Conservation (phyloP, 2,888 invertebrate species). For the Uloborus plumipes region DNA sequence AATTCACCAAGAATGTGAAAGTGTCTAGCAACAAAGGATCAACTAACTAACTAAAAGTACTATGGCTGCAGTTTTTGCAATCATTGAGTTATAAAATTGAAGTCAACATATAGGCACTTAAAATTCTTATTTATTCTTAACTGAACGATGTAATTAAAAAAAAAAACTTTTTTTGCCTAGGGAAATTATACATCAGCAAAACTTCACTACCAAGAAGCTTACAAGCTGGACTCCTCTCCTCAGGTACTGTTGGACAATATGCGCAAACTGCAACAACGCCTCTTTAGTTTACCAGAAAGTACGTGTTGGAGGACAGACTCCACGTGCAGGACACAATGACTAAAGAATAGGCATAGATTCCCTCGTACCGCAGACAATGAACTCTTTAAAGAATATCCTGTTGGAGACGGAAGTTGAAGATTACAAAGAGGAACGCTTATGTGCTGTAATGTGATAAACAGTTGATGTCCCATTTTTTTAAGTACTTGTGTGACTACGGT, state of each 20-base stretch:
- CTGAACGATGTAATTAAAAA: no score
- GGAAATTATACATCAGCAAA: slow-evolving; percentile 63
- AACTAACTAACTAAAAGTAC: no score
- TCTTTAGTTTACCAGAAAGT: slow-evolving; percentile 29
- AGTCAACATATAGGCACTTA: no score
- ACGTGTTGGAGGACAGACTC: slow-evolving; percentile 52
- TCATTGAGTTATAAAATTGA: no score
- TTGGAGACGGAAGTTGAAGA: not conserved
- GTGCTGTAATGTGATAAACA: not conserved
- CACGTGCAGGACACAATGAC: slow-evolving; percentile 21
- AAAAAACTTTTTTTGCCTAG: slow-evolving; percentile 7
- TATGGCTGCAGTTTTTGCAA: no score
- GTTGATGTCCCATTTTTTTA: not conserved
- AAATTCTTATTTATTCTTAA: no score
- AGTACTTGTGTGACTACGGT: not conserved
- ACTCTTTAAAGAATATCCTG: not conserved
- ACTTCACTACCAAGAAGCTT: slow-evolving; percentile 64
- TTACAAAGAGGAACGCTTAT: not conserved
- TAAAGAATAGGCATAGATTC: not conserved
- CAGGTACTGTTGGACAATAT: slow-evolving; percentile 65
- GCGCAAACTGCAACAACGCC: slow-evolving; percentile 58
- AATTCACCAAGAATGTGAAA: no score
- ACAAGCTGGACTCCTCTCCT: slow-evolving; percentile 64
- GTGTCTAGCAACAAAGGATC: no score
- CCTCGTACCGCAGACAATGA: not conserved